Evolutionary conservation across 2,888 invertebrate species (phyloP), one percentile per base, ranked within the genome.

Genomic region (Ellobium chinense): DNA sequence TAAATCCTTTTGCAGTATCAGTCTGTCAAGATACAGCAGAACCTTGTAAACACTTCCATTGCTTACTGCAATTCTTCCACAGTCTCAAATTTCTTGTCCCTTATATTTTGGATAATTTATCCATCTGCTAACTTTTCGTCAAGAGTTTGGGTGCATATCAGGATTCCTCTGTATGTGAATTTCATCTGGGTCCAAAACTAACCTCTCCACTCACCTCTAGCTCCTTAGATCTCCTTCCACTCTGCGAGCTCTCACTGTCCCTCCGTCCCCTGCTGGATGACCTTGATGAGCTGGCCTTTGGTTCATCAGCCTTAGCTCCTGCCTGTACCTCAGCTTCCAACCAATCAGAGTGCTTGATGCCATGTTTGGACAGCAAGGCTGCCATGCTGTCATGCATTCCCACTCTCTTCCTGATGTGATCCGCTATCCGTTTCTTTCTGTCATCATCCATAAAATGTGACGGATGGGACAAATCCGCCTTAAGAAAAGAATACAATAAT

Each of bases 351-450:
- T 80, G 75, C 9, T 62, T 46, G 21, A 70, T 21, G 4, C 69
- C 75, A 24, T 80, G 75, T 21, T 62, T 56, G n/a, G 69, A 37
- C 3, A 80, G 62, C 9, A 69, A 12, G 4, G 65, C 75, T 1
- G 75, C 69, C 39, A 80, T 31, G 39, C 74, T 65, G n/a, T 74
- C 68, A 14, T 74, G 72, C 56, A 63, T 39, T 2, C 87, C 87
- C 68, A 91, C 85, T 63, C 87, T 84, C 80, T 89, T 89, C 14
- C 89, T 85, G 12, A 91, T 90, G 77, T 89, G 88, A 54, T 91
- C 89, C 7, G 89, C 91, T 21, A 91, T 87, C 24, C 88, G 77
- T 75, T 89, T 89, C 79, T 88, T 89, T 81, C 89, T 88, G 62
- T 86, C 75, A 27, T 88, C 89, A 72, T 91, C 90, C 70, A 90